Evolutionary conservation across 2,888 invertebrate species (phyloP).

Genomic region (Pediacus dermestoides): DNA sequence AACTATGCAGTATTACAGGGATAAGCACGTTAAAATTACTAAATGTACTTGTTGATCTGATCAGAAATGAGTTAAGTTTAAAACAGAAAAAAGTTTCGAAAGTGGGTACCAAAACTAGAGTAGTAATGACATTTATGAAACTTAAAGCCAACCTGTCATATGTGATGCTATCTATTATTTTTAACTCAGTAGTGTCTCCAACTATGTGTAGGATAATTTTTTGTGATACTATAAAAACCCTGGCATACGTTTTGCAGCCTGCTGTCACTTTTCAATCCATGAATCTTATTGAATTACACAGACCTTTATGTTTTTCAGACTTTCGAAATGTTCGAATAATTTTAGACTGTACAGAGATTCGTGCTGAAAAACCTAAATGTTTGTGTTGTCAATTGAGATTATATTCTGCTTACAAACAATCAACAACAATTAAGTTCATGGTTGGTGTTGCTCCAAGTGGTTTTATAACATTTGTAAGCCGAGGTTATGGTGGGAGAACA

Average conservation of each 20-base stretch:
- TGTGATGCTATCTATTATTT: neutral
- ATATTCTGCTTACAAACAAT: slow-evolving; percentile 23
- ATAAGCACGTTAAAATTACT: no score
- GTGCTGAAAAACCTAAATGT: slow-evolving; percentile 12
- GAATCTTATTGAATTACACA: slow-evolving; percentile 11
- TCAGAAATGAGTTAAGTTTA: no score
- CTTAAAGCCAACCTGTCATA: slow-evolving; percentile 3
- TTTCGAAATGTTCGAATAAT: slow-evolving; percentile 13
- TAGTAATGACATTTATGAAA: slow-evolving; percentile 8
- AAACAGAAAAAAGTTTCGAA: neutral
- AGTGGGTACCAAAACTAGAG: neutral
- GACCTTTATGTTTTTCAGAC: slow-evolving; percentile 12
- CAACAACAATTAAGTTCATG: slow-evolving; percentile 25
- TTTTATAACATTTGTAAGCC: slow-evolving; percentile 23
- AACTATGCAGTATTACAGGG: no score
- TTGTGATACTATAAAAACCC: neutral
- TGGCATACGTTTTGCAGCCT: neutral
- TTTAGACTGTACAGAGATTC: slow-evolving; percentile 15
- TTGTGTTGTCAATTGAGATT: slow-evolving; percentile 14
- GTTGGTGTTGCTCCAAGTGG: slow-evolving; percentile 26
- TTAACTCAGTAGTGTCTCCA: neutral
- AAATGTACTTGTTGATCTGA: no score
- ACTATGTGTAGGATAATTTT: neutral
- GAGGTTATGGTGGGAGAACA: slow-evolving; percentile 23
- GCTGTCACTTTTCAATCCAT: slow-evolving; percentile 4